phyloP scores from a whole-genome alignment of 2,797 vertebrate species.

The Carcharodon carcharias region DNA sequence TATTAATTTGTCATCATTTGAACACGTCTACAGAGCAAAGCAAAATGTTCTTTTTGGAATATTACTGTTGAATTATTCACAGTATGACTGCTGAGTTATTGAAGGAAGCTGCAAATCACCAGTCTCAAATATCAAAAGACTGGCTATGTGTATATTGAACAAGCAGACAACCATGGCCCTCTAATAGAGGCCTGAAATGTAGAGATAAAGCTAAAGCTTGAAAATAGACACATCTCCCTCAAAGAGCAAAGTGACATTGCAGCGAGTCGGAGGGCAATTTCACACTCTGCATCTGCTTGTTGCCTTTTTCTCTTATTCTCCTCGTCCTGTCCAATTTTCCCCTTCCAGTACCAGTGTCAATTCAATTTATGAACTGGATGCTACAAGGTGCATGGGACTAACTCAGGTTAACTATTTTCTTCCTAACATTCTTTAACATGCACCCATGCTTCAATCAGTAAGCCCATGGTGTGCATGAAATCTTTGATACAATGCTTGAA shows the following conservation, averaged over 20 bases:
- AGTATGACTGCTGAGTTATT: neutral
- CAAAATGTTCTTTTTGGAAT: neutral
- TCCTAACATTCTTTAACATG: neutral
- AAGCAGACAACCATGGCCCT: neutral
- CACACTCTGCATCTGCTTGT: neutral
- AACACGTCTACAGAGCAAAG: neutral
- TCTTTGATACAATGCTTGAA: neutral
- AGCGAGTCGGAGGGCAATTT: neutral
- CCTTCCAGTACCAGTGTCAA: neutral
- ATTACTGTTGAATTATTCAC: neutral
- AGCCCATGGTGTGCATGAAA: neutral
- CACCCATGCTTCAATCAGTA: neutral
- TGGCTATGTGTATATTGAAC: neutral
- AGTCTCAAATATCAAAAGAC: neutral
- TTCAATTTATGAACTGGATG: neutral
- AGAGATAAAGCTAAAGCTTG: neutral
- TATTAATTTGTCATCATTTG: neutral
- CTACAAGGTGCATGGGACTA: neutral
- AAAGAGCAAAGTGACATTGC: neutral
- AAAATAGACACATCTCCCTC: neutral
- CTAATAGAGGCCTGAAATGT: neutral
- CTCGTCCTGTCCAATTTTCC: neutral
- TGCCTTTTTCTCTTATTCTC: neutral
- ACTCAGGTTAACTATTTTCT: neutral
- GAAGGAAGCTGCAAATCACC: neutral